A percentile compares a stretch with the other conserved stretches of the same genome.
phyloP scores from a whole-genome alignment of 2,113 vertebrate species.

The Xyrauchen texanus region DNA sequence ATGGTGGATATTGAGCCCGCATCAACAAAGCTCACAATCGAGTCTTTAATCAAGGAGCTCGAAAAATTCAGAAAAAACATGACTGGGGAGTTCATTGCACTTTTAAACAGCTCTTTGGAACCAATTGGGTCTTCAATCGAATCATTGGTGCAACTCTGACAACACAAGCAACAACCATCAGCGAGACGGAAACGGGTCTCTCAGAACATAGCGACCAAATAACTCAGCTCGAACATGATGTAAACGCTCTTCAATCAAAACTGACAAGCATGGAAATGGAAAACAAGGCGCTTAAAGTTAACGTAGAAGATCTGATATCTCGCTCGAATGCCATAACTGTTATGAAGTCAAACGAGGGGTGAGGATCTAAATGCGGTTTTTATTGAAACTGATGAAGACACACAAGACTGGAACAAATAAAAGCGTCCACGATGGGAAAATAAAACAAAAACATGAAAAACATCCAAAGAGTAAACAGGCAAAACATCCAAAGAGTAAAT shows the following conservation, averaged over 20 bases:
- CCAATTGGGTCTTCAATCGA: neutral
- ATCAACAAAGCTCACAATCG: neutral
- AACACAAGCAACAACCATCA: neutral
- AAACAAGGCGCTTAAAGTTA: neutral
- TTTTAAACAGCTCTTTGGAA: neutral
- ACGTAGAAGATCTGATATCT: neutral
- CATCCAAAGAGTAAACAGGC: too few species aligned
- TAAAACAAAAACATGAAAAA: too few species aligned
- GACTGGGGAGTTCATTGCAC: neutral
- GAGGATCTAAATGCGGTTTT: too few species aligned
- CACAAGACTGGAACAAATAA: too few species aligned
- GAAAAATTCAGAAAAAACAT: slow-evolving; percentile 3
- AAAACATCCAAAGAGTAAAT: too few species aligned
- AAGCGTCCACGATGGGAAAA: too few species aligned
- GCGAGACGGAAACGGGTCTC: neutral
- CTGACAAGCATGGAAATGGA: neutral
- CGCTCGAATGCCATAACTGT: neutral
- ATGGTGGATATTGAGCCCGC: neutral
- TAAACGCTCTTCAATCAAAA: neutral
- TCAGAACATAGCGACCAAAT: neutral
- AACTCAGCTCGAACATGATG: neutral
- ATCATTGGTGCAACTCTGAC: neutral
- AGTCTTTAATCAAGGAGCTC: neutral
- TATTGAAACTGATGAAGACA: too few species aligned
- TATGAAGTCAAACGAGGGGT: too few species aligned